phyloP scores from a whole-genome alignment of 2,797 vertebrate species.

The Chrosomus eos region DNA sequence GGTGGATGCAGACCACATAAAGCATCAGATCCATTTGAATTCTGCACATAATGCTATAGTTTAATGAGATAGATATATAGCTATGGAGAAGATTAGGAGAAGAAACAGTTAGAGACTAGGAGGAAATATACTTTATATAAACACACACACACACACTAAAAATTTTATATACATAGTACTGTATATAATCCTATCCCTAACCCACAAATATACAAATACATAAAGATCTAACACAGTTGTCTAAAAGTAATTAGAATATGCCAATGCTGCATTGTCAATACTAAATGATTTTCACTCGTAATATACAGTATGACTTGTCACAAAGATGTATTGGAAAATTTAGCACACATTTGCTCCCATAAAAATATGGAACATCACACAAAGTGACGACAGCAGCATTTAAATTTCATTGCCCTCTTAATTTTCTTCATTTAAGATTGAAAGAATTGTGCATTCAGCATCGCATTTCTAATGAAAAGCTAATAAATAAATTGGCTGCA shows the following conservation, averaged over 20 bases:
- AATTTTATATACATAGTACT: no score
- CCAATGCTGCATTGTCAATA: not conserved
- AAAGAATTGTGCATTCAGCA: not conserved
- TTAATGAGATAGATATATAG: no score
- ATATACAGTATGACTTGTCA: not conserved
- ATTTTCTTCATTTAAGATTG: not conserved
- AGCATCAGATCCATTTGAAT: no score
- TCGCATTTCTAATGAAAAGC: slow-evolving; percentile 25
- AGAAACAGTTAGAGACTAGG: no score
- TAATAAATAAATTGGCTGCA: slow-evolving; percentile 16
- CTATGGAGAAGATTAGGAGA: no score
- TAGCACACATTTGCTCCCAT: slow-evolving; percentile 3
- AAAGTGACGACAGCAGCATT: slow-evolving; percentile 30
- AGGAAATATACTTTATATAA: no score
- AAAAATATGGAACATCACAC: not conserved
- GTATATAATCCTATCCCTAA: not conserved
- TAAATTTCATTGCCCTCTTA: not conserved
- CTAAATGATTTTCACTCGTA: not conserved
- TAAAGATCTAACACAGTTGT: not conserved
- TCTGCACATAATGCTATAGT: no score
- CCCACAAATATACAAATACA: not conserved
- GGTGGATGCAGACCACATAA: no score
- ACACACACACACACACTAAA: no score
- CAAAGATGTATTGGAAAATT: not conserved
- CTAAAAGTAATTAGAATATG: not conserved